Base-by-base conservation (phyloP, 2,113 vertebrate genomes). In the Boulengerochromis microlepis region DNA sequence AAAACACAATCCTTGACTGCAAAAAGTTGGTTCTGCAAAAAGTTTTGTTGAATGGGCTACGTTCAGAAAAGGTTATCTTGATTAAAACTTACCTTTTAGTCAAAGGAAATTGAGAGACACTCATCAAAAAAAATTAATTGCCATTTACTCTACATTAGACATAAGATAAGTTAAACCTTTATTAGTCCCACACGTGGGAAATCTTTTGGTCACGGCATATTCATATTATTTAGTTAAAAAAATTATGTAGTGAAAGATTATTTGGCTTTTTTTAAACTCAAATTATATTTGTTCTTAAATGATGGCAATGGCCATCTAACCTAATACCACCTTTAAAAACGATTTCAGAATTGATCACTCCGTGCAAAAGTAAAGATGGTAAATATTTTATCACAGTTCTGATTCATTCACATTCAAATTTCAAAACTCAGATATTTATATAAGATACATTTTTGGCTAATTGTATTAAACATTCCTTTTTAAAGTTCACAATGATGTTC, bases 111-210 rank as follows among this genome's bases (percentile, higher is more conserved):
- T 87, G 87, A 91, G 76, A 87, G 85, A 78, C 74, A 42, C 56
- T 80, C 81, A 64, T 87, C n/a, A 71, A 86, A 91, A 91, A 74
- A 31, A 87, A 45, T 15, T 50, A 87, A 86, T 89, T 88, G 64
- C 35, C 91, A 91, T 93, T 93, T 92, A 93, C 88, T 90, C 53
- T 83, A 80, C 29, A 33, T 33, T 33, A 64, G 16, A 33, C 29
- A 61, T 61, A 19, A 6, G 29, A 61, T 33, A 61, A 61, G 57
- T 33, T 61, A 6, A 33, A 61, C 16, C 29, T 61, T 33, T 33
- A 61, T 61, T 61, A 33, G 57, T 33, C 57, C 57, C 57, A 33
- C 1, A 61, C 0, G 16, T 33, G 16, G 29, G 9, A 61, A 61
- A 61, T 61, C 5, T 19, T 61, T 61, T 61, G 57, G 57, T 61